Evolutionary conservation across 2,797 vertebrate species (phyloP).

Genomic region (Eulemur rubriventer): DNA sequence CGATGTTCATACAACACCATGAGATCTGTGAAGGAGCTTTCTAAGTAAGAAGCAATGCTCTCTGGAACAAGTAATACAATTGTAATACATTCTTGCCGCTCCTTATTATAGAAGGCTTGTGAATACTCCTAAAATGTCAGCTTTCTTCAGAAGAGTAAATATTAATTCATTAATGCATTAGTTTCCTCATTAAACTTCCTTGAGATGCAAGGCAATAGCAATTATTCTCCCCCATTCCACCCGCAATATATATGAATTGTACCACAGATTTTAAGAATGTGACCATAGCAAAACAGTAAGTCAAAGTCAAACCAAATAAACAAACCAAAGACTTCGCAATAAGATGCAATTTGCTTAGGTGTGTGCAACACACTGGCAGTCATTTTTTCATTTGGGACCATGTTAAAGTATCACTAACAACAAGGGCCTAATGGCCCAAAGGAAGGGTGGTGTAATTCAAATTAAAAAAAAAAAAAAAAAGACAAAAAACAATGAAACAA

Average conservation of each 20-base stretch:
- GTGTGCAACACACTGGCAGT: neutral
- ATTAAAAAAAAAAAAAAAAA: neutral
- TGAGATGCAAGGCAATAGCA: neutral
- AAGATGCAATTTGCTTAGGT: neutral
- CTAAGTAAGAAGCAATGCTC: neutral
- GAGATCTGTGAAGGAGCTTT: neutral
- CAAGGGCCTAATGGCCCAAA: slow-evolving; percentile 34
- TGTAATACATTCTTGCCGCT: neutral
- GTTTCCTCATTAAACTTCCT: slow-evolving; percentile 22
- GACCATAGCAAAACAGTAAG: neutral
- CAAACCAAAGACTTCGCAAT: slow-evolving; percentile 8
- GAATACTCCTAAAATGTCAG: neutral
- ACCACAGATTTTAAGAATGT: slow-evolving; percentile 4
- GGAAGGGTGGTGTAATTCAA: slow-evolving; percentile 4
- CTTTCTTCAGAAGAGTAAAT: slow-evolving; percentile 38
- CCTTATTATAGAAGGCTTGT: neutral
- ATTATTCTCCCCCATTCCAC: neutral
- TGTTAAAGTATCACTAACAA: slow-evolving; percentile 1
- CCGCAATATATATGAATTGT: neutral
- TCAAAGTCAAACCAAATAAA: slow-evolving; percentile 27
- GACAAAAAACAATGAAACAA: neutral
- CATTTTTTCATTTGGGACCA: slow-evolving; percentile 4
- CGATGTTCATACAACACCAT: neutral
- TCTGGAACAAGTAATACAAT: neutral
- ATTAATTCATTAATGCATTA: neutral